These are phyloP conservation scores for Anguilla obscura DNA, from an alignment of 2,797 vertebrate species.

Conservation along the genomic window DNA sequence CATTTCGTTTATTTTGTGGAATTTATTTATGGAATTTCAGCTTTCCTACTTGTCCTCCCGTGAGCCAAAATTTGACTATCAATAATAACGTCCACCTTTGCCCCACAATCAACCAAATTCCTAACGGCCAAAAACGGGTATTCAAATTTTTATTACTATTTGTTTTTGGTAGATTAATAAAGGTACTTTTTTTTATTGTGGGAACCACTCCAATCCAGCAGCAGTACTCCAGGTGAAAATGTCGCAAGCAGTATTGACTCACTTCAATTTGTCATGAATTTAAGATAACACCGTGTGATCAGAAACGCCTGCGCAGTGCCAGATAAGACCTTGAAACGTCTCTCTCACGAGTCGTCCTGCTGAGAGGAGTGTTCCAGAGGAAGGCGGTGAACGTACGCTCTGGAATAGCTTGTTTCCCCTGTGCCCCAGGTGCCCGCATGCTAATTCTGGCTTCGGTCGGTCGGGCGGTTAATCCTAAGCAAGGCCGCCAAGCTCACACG, in stretches of 20 bases:
- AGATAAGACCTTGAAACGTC: not conserved
- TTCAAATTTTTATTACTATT: not conserved
- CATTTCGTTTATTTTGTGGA: not conserved
- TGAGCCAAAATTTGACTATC: not conserved
- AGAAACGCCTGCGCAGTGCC: not conserved
- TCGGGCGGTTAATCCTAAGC: not conserved
- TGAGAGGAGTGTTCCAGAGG: not conserved
- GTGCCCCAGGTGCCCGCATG: not conserved
- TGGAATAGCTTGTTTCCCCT: not conserved
- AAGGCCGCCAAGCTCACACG: not conserved
- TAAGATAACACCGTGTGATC: not conserved
- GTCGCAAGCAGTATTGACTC: not conserved
- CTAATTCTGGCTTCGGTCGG: not conserved
- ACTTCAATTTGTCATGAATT: not conserved
- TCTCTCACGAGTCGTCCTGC: not conserved
- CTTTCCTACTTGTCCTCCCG: not conserved
- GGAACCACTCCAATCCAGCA: not conserved
- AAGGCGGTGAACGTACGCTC: not conserved
- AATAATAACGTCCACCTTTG: not conserved
- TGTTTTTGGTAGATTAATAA: not conserved
- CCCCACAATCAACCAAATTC: not conserved
- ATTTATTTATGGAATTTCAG: slow-evolving; percentile 1
- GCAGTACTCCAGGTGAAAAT: not conserved
- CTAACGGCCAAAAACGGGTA: not conserved
- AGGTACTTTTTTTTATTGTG: not conserved